A percentile compares a stretch with the other conserved stretches of the same genome.
phyloP scores from a whole-genome alignment of 1,140 invertebrate genomes.

The Hypothenemus hampei region DNA sequence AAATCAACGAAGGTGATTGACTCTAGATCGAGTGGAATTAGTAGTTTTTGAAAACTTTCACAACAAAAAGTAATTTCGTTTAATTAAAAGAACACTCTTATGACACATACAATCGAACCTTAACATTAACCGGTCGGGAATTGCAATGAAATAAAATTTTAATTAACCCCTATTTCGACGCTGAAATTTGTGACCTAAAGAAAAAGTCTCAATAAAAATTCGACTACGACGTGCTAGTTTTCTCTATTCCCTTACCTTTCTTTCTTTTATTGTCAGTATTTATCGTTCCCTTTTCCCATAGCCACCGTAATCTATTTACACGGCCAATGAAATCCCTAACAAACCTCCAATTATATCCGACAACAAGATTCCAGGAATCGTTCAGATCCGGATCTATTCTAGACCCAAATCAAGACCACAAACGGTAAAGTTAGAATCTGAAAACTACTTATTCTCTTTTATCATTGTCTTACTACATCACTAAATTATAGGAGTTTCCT shows the following conservation, averaged over 20 bases:
- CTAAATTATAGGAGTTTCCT: too few species aligned
- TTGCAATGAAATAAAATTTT: too few species aligned
- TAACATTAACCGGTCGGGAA: not conserved
- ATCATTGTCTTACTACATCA: too few species aligned
- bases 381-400: slow-evolving; percentile 11
- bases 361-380: slow-evolving; percentile 23
- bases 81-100: not conserved
- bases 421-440: too few species aligned
- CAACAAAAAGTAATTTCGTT: too few species aligned
- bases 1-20: too few species aligned
- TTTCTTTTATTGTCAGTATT: slow-evolving; percentile 9
- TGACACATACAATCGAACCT: not conserved
- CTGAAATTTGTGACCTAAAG: too few species aligned
- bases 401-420: not conserved
- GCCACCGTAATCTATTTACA: slow-evolving; percentile 17
- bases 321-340: slow-evolving; percentile 20
- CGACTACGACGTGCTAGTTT: not conserved
- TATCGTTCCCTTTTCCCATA: slow-evolving; percentile 13
- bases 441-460: too few species aligned
- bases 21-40: too few species aligned
- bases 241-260: not conserved
- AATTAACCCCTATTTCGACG: too few species aligned
- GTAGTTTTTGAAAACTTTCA: too few species aligned
- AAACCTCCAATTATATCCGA: slow-evolving; percentile 23
- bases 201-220: slow-evolving; percentile 5